Conservation (phyloP, 2,113 vertebrate genomes). For the Cricetomys ansorgei region DNA sequence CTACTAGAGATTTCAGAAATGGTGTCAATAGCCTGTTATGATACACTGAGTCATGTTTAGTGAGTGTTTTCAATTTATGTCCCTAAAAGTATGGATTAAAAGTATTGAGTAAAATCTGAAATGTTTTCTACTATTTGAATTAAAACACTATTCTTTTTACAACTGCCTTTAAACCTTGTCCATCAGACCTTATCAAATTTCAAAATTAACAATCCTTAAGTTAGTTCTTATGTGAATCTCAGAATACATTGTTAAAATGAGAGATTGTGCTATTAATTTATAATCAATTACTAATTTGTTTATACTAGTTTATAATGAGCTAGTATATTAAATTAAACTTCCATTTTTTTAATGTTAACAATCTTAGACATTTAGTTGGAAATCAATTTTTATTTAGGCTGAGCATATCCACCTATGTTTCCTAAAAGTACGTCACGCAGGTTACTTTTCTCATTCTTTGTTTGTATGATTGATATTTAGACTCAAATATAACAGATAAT, state of each 20-base stretch:
- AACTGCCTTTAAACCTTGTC: not conserved
- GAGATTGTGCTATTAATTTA: not conserved
- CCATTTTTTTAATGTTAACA: not conserved
- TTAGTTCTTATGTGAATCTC: not conserved
- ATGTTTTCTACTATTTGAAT: not conserved
- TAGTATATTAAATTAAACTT: not conserved
- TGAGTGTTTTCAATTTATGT: not conserved
- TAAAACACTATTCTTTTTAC: not conserved
- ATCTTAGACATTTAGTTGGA: not conserved
- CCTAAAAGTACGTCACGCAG: not conserved
- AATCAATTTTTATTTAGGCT: not conserved
- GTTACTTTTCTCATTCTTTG: not conserved
- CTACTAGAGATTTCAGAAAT: not conserved
- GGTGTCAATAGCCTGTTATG: not conserved
- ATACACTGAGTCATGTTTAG: not conserved
- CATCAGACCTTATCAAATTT: not conserved
- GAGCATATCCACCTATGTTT: rapidly evolving
- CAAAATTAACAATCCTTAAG: not conserved
- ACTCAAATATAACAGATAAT: not conserved
- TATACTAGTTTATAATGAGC: not conserved
- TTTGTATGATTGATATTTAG: not conserved
- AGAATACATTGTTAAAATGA: not conserved
- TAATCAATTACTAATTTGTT: not conserved
- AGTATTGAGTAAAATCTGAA: not conserved
- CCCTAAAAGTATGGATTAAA: not conserved